phyloP scores from a whole-genome alignment of 2,113 vertebrate genomes.

The Odontophorus gujanensis region DNA sequence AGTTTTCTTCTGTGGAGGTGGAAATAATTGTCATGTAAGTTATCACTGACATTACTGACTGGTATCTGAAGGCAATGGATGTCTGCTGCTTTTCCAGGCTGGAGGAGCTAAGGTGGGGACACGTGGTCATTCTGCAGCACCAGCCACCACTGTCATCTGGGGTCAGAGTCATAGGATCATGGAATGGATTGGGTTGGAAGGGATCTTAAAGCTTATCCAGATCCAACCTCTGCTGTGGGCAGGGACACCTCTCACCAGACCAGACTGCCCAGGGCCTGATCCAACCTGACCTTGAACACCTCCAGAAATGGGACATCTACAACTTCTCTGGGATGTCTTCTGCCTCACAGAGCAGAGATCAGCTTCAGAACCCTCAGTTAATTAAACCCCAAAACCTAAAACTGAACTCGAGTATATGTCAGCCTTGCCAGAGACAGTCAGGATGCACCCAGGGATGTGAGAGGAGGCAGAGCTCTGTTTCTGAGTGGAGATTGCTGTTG shows the following conservation, averaged over 20 bases:
- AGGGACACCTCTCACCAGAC: background rate
- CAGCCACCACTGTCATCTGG: background rate
- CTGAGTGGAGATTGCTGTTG: background rate
- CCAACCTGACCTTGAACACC: background rate
- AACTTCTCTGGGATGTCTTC: background rate
- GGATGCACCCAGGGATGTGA: fast-evolving
- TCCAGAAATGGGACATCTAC: background rate
- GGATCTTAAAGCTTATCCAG: background rate
- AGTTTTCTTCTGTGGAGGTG: background rate
- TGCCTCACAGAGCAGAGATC: background rate
- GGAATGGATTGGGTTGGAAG: background rate
- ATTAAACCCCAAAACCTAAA: background rate
- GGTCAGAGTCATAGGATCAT: background rate
- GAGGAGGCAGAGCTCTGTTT: background rate
- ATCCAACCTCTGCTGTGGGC: background rate
- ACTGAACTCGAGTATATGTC: background rate
- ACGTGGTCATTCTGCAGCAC: background rate
- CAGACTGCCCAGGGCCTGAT: background rate
- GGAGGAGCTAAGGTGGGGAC: background rate
- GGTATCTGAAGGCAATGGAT: background rate
- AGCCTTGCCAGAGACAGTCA: background rate
- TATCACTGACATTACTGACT: too few relatives aligned
- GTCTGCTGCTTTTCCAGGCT: too few relatives aligned
- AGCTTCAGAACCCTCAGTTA: background rate
- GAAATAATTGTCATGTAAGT: background rate